Conservation (phyloP, 2,797 vertebrate species). For the Sarcoramphus papa region DNA sequence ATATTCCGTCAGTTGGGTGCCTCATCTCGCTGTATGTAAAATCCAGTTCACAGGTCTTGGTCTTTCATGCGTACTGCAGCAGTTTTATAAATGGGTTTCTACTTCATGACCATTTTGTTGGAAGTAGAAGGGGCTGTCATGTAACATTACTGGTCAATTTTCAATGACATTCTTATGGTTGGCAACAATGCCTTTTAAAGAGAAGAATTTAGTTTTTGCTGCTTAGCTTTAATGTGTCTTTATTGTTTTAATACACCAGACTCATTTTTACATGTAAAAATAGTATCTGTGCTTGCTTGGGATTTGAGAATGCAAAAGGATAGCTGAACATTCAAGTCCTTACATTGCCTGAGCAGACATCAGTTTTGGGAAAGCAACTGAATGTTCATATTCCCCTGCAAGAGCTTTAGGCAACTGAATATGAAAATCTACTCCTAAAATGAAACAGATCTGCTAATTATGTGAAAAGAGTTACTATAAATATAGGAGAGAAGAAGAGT, state of each 20-base stretch:
- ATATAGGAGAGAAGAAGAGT: not conserved
- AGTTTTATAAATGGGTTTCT: not conserved
- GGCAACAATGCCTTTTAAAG: not conserved
- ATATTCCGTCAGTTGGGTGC: not conserved
- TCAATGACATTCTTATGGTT: not conserved
- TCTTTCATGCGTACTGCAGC: not conserved
- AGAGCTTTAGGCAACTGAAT: not conserved
- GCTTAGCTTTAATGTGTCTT: not conserved
- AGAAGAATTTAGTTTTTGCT: not conserved
- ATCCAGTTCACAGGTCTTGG: not conserved
- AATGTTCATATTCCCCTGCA: not conserved
- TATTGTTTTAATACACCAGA: not conserved
- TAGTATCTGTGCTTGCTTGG: not conserved
- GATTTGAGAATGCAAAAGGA: not conserved
- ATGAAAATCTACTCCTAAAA: constrained; percentile 26
- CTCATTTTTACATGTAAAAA: not conserved
- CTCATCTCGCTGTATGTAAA: not conserved
- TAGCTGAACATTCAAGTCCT: not conserved
- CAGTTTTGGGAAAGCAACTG: not conserved
- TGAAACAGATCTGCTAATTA: constrained; percentile 24
- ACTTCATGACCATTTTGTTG: not conserved
- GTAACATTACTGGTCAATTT: not conserved
- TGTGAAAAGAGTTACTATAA: constrained; percentile 15
- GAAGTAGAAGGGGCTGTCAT: not conserved
- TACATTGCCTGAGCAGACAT: not conserved